Percentiles rank a stretch among this genome's conserved stretches.
Conservation (phyloP, 2,797 vertebrate genomes). For the Glyptemys insculpta region DNA sequence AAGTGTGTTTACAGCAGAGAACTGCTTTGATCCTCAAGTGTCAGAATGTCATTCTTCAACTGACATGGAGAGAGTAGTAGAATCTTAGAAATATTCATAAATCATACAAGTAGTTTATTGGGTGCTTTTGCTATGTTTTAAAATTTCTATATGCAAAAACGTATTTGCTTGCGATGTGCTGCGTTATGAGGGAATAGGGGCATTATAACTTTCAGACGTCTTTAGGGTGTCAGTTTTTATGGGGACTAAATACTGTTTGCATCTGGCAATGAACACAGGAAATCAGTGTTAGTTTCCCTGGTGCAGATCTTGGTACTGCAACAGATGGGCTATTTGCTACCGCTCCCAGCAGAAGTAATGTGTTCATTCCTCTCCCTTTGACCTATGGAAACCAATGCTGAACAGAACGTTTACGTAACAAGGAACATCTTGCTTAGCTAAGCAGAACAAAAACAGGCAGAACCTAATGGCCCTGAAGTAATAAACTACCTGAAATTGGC, state of each 20-base stretch:
- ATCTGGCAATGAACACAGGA: neutral
- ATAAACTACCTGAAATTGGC: neutral
- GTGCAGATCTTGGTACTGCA: neutral
- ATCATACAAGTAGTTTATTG: neutral
- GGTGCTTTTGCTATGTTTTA: neutral
- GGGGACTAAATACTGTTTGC: neutral
- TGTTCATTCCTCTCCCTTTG: neutral
- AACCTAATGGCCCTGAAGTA: neutral
- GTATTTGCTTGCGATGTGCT: neutral
- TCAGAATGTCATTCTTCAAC: fast-evolving
- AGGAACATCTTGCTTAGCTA: neutral
- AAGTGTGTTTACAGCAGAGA: neutral
- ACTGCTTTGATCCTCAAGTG: neutral
- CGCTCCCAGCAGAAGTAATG: fast-evolving
- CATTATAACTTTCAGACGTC: neutral
- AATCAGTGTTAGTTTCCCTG: neutral
- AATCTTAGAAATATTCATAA: neutral
- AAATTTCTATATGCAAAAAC: neutral
- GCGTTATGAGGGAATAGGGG: neutral
- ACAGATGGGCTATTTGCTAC: neutral
- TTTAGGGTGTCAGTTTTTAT: neutral
- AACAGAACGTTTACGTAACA: neutral
- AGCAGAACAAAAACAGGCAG: neutral
- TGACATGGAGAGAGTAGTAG: neutral
- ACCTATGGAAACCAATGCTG: neutral